Evolutionary conservation across 2,113 vertebrate genomes (phyloP), one percentile per base, ranked within the genome.

Genomic region (Piliocolobus tephrosceles): DNA sequence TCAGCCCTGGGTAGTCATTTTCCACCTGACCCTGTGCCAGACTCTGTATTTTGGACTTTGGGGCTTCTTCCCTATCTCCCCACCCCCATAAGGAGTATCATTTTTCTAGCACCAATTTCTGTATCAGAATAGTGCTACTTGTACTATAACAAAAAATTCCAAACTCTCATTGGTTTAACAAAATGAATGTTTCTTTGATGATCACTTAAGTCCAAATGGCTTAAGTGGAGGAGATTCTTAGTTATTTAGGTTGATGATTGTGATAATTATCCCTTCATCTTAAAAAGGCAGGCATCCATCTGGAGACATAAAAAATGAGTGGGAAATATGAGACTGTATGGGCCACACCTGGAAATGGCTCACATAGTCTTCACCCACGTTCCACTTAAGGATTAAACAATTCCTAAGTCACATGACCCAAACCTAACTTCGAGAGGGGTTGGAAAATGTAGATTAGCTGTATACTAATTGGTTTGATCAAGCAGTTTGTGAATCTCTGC

Each of bases 381-480:
- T 78, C 50, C n/a, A 72, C 1, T 57, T 40, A 57, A 75, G 17
- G 70, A 3, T n/a, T 52, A 68, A n/a, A 8, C 25, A 96, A 76
- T 47, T 94, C 32, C 89, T 38, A 68, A 58, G 32, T 72, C 27
- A 82, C n/a, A 72, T 43, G 38, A 86, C 32, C 30, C 5, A 57
- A 72, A 72, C 1, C 20, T 81, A 90, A 92, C 10, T 72, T 85
- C 6, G 81, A 16, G 55, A 43, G 43, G 52, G 35, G 38, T 14
- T 90, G 55, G 50, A 73, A 94, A 72, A 92, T n/a, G 9, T 35
- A 72, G 32, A 55, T 78, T 81, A 66, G 25, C 38, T 85, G 18
- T 64, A 17, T n/a, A 90, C 5, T 96, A 81, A 94, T 10, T 92
- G 72, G 50, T 68, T 83, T 93, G 35, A 93, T 78, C 43, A 95